Conservation (phyloP, 1,140 invertebrate species). For the Muscidifurax raptorellus region DNA sequence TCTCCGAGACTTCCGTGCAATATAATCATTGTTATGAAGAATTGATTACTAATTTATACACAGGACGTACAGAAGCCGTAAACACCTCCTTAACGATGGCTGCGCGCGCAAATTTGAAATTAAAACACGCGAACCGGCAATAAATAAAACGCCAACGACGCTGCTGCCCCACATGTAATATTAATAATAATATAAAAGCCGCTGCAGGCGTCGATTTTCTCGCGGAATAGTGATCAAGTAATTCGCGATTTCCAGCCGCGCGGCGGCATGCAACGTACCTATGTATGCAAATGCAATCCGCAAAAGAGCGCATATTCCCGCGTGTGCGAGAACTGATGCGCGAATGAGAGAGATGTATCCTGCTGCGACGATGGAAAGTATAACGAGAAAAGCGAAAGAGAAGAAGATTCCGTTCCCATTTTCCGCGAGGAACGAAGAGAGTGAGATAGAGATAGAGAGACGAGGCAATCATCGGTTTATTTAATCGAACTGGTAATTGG, state of each 20-base stretch:
- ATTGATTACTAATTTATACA: not conserved
- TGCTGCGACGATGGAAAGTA: not conserved
- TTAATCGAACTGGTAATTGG: constrained; percentile 71
- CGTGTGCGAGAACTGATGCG: not conserved
- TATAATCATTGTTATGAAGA: too few relatives aligned
- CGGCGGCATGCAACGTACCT: too few relatives aligned
- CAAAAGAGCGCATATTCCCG: not conserved
- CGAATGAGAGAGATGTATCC: not conserved
- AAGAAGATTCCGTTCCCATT: not conserved
- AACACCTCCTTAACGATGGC: not conserved
- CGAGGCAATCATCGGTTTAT: constrained; percentile 70
- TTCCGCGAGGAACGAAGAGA: not conserved
- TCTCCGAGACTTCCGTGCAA: too few relatives aligned
- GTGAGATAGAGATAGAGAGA: not conserved
- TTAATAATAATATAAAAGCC: not conserved
- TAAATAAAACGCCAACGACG: not conserved
- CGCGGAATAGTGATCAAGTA: not conserved
- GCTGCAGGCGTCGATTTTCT: not conserved
- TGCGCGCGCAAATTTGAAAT: not conserved
- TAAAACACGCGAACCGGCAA: not conserved
- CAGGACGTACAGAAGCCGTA: not conserved
- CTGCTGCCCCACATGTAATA: not conserved
- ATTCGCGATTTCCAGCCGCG: not conserved
- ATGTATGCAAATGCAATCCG: constrained; percentile 5
- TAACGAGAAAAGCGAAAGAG: constrained; percentile 13